Evolutionary conservation across 2,888 invertebrate genomes (phyloP).

Genomic region (Panzeria rudis): DNA sequence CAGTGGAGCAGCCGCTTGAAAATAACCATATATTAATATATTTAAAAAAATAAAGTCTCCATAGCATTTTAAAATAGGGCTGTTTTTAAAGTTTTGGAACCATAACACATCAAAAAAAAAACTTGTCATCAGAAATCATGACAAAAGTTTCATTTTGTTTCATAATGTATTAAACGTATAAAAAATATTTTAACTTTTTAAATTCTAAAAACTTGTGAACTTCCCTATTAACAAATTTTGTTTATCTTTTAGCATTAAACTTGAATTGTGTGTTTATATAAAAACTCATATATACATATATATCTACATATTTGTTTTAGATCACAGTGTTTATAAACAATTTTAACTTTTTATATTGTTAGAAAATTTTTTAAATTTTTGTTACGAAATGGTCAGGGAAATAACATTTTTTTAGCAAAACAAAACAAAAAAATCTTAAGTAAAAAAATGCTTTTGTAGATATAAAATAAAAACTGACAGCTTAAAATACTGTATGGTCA

Average conservation of each 20-base stretch:
- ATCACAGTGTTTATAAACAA: slow-evolving; percentile 59
- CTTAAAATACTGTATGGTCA: slow-evolving; percentile 69
- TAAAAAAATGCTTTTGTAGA: slow-evolving; percentile 54
- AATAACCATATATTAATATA: too few species aligned
- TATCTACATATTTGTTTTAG: slow-evolving; percentile 36
- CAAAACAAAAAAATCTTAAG: slow-evolving; percentile 10
- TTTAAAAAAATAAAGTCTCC: too few species aligned
- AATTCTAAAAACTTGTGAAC: neutral
- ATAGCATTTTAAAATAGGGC: too few species aligned
- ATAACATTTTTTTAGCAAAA: slow-evolving; percentile 7
- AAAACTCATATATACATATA: neutral
- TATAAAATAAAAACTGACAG: slow-evolving; percentile 69
- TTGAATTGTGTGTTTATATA: neutral
- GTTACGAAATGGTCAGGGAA: slow-evolving; percentile 48
- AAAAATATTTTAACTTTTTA: neutral
- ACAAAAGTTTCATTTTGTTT: too few species aligned
- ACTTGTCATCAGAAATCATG: too few species aligned
- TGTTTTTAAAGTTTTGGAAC: too few species aligned
- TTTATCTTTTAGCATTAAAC: neutral
- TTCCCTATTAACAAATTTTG: neutral
- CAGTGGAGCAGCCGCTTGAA: too few species aligned
- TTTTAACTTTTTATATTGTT: slow-evolving; percentile 53
- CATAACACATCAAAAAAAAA: too few species aligned
- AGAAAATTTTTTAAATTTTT: slow-evolving; percentile 45
- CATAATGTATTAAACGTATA: too few species aligned